A percentile compares a stretch with the other conserved stretches of the same genome.
Evolutionary conservation across 2,113 vertebrate genomes (phyloP).

Genomic region (Hemicordylus capensis): DNA sequence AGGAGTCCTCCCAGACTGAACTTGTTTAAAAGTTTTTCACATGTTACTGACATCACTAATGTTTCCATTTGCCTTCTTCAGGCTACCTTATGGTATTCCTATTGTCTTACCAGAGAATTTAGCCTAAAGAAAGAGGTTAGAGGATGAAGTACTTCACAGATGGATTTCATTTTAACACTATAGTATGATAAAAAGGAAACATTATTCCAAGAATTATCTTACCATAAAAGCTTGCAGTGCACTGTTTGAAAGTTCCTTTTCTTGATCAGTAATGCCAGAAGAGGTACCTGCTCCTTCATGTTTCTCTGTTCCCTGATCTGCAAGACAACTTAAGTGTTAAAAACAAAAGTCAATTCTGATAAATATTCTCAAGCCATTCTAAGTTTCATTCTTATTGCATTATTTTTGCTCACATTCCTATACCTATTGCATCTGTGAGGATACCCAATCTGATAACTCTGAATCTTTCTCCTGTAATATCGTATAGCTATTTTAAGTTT

Average conservation of each 20-base stretch:
- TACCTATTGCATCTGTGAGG: background rate
- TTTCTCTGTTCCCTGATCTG: conserved; percentile 89
- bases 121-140: background rate
- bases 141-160: background rate
- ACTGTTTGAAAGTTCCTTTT: conserved; percentile 87
- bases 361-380: background rate
- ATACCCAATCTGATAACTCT: background rate
- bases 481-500: background rate
- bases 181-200: background rate
- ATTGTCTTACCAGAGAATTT: background rate
- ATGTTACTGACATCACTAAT: too few species aligned
- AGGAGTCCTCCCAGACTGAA: too few species aligned
- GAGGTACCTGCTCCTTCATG: conserved; percentile 82
- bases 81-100: background rate
- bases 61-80: too few species aligned
- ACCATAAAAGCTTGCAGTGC: conserved; percentile 91
- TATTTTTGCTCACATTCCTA: background rate
- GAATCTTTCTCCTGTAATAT: background rate
- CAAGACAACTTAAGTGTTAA: conserved; percentile 34
- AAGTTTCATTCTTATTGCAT: conserved; percentile 4
- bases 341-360: conserved; percentile 6
- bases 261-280: conserved; percentile 88
- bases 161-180: background rate
- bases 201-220: conserved; percentile 47
- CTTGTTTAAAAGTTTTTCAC: too few species aligned